Base-by-base conservation (phyloP, 2,888 invertebrate species). In the Nesidiocoris tenuis region DNA sequence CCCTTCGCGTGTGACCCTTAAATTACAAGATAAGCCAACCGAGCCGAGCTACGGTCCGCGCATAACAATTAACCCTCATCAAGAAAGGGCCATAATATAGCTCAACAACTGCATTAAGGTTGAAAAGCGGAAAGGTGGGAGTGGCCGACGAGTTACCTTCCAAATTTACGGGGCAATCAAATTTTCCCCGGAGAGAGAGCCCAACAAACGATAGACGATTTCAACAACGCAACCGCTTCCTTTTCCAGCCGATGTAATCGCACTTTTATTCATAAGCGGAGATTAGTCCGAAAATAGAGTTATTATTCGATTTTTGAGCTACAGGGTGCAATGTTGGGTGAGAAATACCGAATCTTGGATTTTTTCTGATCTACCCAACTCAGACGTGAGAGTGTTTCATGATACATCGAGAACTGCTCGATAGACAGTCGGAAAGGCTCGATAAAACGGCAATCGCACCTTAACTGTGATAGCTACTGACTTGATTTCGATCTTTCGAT, bases 31-130 rank as follows among this genome's bases (percentile, higher is more conserved):
- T 72, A 72, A 72, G 72, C 72, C 39, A 22, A 16, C 56, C 39
- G 9, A 22, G 25, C n/a, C 72, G n/a, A 7, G 39, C 39, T 7
- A 39, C 39, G 39, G 39, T 39, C 22, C 21, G 3, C 61, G 72
- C 72, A 61, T 72, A 72, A 72, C 72, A 72, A 72, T 72, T 72
- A 72, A 63, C 72, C 63, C 72, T 63, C 61, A 72, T 72, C 61
- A 72, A 72, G 63, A 72, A 72, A 17, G 54, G 72, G 22, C 72
- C 72, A 22, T 63, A 63, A 54, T 54, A 39, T 54, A 22, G 72
- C 19, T 72, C 61, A 72, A 72, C 72, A 72, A 72, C 72, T 72
- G 72, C 61, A 54, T 72, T 72, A 72, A 63, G 39, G 39, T 39
- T 39, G 39, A 39, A 39, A 39, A 39, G 39, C 39, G 39, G 39